Conservation (phyloP, 64 coral and sea anemone species). For the Dendronephthya gigantea region DNA sequence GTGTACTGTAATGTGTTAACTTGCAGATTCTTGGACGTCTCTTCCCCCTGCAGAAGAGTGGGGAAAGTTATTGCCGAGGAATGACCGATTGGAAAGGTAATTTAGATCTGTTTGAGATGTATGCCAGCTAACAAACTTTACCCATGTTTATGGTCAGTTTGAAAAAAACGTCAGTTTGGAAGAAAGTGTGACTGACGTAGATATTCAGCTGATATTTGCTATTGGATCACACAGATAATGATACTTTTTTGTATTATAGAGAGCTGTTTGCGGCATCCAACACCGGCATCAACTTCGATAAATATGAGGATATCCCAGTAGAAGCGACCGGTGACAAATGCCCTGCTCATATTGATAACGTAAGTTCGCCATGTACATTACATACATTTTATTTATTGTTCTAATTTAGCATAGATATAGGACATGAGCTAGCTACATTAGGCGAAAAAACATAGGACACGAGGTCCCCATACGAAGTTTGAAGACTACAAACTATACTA, state of each 20-base stretch:
- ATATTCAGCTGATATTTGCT: too few species aligned
- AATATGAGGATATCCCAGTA: slow-evolving; percentile 95
- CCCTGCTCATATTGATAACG: slow-evolving; percentile 49
- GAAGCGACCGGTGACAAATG: slow-evolving; percentile 72
- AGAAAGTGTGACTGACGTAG: too few species aligned
- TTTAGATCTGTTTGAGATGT: not conserved
- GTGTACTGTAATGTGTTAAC: not conserved
- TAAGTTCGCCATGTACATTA: slow-evolving; percentile 25
- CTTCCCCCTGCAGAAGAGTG: slow-evolving; percentile 89
- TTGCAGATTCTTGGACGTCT: slow-evolving; percentile 42
- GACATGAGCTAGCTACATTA: too few species aligned
- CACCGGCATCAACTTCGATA: slow-evolving; percentile 94
- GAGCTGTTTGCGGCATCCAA: slow-evolving; percentile 71
- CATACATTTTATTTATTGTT: too few species aligned
- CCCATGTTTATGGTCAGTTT: not conserved
- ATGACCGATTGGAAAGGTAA: slow-evolving; percentile 78
- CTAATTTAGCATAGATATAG: too few species aligned
- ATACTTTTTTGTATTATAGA: slow-evolving; percentile 19
- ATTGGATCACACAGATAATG: too few species aligned
- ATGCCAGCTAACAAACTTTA: not conserved
- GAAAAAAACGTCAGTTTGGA: not conserved
- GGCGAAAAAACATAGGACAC: too few species aligned
- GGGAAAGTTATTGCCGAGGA: slow-evolving; percentile 59
- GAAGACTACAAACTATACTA: too few species aligned
- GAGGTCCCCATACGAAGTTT: too few species aligned